Evolutionary conservation across 2,888 invertebrate species (phyloP).

Genomic region (Neoaliturus tenellus): DNA sequence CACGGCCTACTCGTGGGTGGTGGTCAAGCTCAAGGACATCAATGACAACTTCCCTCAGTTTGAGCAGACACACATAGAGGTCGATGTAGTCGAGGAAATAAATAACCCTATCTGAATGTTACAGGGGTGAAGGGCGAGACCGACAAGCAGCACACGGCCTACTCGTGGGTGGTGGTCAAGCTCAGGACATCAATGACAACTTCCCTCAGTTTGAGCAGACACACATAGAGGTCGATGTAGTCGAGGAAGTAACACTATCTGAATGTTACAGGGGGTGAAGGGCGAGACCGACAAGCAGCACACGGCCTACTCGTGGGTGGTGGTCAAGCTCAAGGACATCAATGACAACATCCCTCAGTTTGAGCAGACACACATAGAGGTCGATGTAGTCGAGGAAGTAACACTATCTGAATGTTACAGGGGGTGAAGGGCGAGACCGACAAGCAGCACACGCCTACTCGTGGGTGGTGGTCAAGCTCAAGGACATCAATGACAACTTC

Average conservation of each 20-base stretch:
- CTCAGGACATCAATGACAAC: conserved; percentile 97
- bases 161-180: conserved; percentile 95
- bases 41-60: conserved; percentile 98
- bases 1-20: conserved; percentile 96
- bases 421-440: conserved; percentile 97
- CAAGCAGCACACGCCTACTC: conserved; percentile 98
- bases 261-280: conserved; percentile 84
- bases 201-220: conserved; percentile 94
- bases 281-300: conserved; percentile 98
- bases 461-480: conserved; percentile 93
- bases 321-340: conserved; percentile 93
- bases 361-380: conserved; percentile 93
- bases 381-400: conserved; percentile 85
- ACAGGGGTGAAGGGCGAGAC: conserved; percentile 93
- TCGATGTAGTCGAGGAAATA: conserved; percentile 85
- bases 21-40: conserved; percentile 93
- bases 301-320: conserved; percentile 96
- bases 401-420: too few relatives aligned
- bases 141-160: conserved; percentile 97
- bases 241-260: too few relatives aligned
- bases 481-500: conserved; percentile 98
- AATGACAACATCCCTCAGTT: conserved; percentile 98
- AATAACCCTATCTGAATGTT: too few relatives aligned
- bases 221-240: conserved; percentile 89
- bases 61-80: conserved; percentile 93